Conservation (phyloP, 1,140 invertebrate genomes). For the Trichonephila clavata region DNA sequence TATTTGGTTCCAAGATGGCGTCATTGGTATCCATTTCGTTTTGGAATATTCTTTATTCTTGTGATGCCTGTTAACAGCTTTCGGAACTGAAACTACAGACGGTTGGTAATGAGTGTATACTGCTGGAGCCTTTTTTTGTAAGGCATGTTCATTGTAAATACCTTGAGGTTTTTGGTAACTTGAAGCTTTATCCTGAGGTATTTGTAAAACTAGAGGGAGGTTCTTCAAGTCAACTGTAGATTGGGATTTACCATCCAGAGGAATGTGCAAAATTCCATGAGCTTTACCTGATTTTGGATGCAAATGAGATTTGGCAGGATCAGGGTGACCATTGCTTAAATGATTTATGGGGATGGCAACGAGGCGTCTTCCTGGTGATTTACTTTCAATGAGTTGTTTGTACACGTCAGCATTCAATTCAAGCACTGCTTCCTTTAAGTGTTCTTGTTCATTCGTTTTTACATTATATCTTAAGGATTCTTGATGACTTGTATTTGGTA, state of each 20-base stretch:
- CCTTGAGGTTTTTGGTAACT: background rate
- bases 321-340: background rate
- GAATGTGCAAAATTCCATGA: conserved; percentile 56
- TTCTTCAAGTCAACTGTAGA: conserved; percentile 2
- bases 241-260: conserved; percentile 8
- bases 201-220: conserved; percentile 29
- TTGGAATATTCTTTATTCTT: conserved; percentile 34
- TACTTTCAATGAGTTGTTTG: conserved; percentile 24
- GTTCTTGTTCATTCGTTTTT: background rate
- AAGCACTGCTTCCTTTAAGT: conserved; percentile 26
- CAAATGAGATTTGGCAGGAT: background rate
- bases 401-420: conserved; percentile 51
- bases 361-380: conserved; percentile 2
- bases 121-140: background rate
- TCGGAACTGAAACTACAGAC: background rate
- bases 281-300: background rate
- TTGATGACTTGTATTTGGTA: background rate
- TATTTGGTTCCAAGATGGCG: background rate
- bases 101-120: background rate
- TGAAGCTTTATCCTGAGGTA: background rate
- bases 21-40: conserved; percentile 52
- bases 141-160: background rate
- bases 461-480: background rate
- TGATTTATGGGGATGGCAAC: conserved; percentile 45
- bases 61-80: background rate